Evolutionary conservation across 1,140 invertebrate species (phyloP), one percentile per base, ranked within the genome.

Genomic region (Scaptomyza montana): DNA sequence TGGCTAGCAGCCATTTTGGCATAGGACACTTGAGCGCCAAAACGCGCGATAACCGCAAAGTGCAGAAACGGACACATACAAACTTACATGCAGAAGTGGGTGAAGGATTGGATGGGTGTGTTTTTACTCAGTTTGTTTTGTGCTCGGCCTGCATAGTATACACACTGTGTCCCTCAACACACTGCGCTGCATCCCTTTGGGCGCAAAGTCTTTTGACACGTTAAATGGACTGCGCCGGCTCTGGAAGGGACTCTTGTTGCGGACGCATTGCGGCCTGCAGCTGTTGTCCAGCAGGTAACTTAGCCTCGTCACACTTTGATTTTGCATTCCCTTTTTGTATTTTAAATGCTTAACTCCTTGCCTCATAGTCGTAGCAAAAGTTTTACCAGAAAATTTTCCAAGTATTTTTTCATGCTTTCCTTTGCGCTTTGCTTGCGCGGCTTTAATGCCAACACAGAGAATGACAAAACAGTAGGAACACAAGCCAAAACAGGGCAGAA

Each of bases 301-400:
- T 6, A 28, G 10, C 67, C 60, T 54, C 72, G 77, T 89, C 79
- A 70, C 65, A 71, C 79, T 87, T 87, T 87, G 84, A 87, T 87
- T 87, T 87, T 70, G 84, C 79, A 87, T 87, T 89, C 84, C 62
- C 76, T 87, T 89, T 55, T 84, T 71, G 62, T 69, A 77, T 78
- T 76, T 87, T 86, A 87, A 82, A 86, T 82, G 72, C 63, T 50
- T 51, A 70, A 64, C 63, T 67, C 75, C 62, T 73, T 77, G 67
- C 25, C 46, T 16, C 56, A 25, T 8, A 55, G 57, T 57, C 16
- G 13, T 12, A n/a, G 33, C 53, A 46, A 55, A 16, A 16, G 16
- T 16, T 16, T 16, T 16, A 16, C 16, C 16, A 16, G 16, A 16
- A 62, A 66, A 61, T 53, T 60, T 50, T 21, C 4, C 43, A 41